Percentiles rank a stretch among this genome's conserved stretches.
Conservation (phyloP, 2,888 invertebrate species). For the Pseudococcus longispinus region DNA sequence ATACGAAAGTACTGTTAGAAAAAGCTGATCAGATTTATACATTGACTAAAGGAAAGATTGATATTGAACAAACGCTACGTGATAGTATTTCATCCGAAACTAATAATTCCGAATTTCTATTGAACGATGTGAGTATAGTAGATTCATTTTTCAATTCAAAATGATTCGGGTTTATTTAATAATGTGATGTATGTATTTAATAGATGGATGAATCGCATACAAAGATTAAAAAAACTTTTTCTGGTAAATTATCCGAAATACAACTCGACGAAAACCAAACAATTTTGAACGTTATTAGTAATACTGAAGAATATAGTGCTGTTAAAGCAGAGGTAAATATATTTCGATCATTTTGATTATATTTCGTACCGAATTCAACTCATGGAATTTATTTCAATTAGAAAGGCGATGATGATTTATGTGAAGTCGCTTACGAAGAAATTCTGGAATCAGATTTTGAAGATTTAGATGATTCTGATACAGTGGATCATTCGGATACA, state of each 20-base stretch:
- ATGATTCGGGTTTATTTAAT: background rate
- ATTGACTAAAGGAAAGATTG: background rate
- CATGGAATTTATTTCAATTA: background rate
- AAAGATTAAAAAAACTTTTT: background rate
- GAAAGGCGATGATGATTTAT: background rate
- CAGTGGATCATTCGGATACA: background rate
- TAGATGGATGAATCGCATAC: background rate
- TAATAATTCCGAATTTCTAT: background rate
- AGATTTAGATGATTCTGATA: background rate
- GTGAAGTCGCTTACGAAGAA: conserved; percentile 14
- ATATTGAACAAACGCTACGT: conserved; percentile 4
- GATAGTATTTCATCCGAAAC: background rate
- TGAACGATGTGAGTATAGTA: background rate
- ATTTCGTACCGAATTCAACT: background rate
- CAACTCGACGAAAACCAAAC: background rate
- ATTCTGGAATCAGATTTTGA: background rate
- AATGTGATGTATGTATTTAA: background rate
- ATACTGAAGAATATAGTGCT: background rate
- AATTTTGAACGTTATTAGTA: background rate
- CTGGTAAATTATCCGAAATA: background rate
- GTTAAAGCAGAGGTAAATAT: background rate
- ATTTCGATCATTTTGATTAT: background rate
- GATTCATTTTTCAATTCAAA: background rate
- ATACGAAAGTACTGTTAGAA: background rate
- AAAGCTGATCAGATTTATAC: conserved; percentile 18